These are phyloP conservation scores for Perca flavescens DNA, from an alignment of 2,113 vertebrate species.

Conservation along the genomic window DNA sequence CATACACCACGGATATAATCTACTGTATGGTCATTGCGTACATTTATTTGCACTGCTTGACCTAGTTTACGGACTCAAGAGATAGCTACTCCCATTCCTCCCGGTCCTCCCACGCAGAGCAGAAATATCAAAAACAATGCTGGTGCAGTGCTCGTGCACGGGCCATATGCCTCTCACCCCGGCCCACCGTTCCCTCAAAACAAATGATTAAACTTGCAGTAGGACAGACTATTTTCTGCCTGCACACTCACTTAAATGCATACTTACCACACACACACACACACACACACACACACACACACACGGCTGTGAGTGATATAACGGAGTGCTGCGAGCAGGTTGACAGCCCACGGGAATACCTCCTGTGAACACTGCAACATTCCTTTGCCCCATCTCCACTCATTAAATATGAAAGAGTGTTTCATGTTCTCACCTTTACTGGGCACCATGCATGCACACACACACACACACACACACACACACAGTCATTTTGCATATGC, in stretches of 20 bases:
- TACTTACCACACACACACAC: constrained; percentile 13
- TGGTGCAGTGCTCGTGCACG: constrained; percentile 38
- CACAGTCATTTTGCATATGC: constrained; percentile 9
- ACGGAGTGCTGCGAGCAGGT: constrained; percentile 43
- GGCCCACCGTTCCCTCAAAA: constrained; percentile 50
- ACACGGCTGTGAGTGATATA: constrained; percentile 40
- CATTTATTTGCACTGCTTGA: constrained; percentile 13
- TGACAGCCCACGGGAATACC: constrained; percentile 64
- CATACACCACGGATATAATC: neutral
- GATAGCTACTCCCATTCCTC: neutral
- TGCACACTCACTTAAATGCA: constrained; percentile 36
- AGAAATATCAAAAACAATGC: constrained; percentile 34
- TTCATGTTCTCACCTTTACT: constrained; percentile 73
- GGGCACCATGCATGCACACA: constrained; percentile 29
- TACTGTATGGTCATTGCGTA: constrained; percentile 23
- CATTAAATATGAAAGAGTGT: constrained; percentile 78
- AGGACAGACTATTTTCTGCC: constrained; percentile 54
- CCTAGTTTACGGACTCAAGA: constrained; percentile 45
- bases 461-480: constrained; percentile 11
- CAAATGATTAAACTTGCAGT: constrained; percentile 71
- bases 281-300: constrained; percentile 30
- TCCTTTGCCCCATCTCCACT: constrained; percentile 68
- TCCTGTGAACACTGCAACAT: constrained; percentile 56
- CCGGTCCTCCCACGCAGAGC: neutral
- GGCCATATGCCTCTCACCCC: constrained; percentile 55